Evolutionary conservation across 2,797 vertebrate genomes (phyloP).

Genomic region (Hemibagrus guttatus): DNA sequence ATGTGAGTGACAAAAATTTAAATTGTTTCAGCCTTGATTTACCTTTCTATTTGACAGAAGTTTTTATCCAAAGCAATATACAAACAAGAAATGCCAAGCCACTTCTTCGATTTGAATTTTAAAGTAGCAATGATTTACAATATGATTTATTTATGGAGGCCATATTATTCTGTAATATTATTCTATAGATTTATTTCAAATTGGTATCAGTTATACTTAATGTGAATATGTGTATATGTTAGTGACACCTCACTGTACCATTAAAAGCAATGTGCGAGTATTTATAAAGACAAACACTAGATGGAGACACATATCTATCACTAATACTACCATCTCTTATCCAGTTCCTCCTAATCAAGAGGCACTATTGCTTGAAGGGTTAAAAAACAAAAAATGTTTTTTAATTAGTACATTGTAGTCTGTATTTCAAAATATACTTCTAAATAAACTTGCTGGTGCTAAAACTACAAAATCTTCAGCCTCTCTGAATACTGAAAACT

Average conservation of each 20-base stretch:
- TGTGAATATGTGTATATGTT: not conserved
- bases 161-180: too few species aligned
- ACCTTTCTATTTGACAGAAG: not conserved
- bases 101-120: not conserved
- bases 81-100: not conserved
- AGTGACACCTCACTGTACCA: not conserved
- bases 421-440: not conserved
- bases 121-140: not conserved
- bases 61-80: not conserved
- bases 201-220: not conserved
- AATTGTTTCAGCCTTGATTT: not conserved
- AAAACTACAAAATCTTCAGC: not conserved
- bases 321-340: not conserved
- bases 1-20: not conserved
- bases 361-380: not conserved
- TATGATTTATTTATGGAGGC: not conserved
- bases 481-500: not conserved
- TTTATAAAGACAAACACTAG: conserved; percentile 28
- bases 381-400: not conserved
- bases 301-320: conserved; percentile 26
- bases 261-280: not conserved
- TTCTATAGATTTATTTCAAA: not conserved
- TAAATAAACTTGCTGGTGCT: not conserved
- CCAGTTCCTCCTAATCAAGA: not conserved
- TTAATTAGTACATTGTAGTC: not conserved